Base-by-base conservation (phyloP, 2,888 invertebrate genomes). In the Uloborus plumipes region DNA sequence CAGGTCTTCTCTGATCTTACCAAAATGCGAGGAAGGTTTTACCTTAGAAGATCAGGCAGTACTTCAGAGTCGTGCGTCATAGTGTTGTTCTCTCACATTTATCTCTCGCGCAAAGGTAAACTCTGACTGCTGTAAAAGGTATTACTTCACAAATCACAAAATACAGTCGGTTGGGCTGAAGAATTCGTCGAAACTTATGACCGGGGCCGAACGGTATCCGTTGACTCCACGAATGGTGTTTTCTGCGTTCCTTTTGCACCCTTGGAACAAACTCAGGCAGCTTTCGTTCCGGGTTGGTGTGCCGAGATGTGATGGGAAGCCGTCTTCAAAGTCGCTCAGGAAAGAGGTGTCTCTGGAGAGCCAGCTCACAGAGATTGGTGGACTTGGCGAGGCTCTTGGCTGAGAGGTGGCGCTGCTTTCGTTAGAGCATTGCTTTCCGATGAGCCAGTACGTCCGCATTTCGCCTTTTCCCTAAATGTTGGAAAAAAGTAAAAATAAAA, bases 391-490 rank as follows among this genome's bases (percentile, higher is more conserved):
- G 4, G 69, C 53, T 7, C 18, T 26, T 6, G 53, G 53, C 3
- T 22, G 55, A 26, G 20, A 20, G n/a, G 59, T 18, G 3, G 14
- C 20, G 7, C 53, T 55, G n/a, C 22, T 51, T 20, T 39, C 31
- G 7, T 53, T 31, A 3, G 69, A 69, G 15, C 15, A 55, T 55
- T 69, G 39, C 31, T 69, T 69, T 0, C 69, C 69, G 15, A 69
- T 13, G 11, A 69, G n/a, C 69, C 69, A 69, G 31, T 55, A 69
- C 0, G 69, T 69, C 15, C 69, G 22, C 69, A 69, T 69, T 69
- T 69, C 69, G n/a, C 69, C 69, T 69, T 69, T 69, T 1, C 69
- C 69, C 69, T 69, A 18, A 49, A 53, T 50, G 26, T 2, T 31
- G 47, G 6, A 22, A 53, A 67, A 2, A 11, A n/a, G n/a, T n/a